Percentiles rank a stretch among this genome's conserved stretches.
phyloP scores from a whole-genome alignment of 2,797 vertebrate genomes.

The Eptatretus atami region DNA sequence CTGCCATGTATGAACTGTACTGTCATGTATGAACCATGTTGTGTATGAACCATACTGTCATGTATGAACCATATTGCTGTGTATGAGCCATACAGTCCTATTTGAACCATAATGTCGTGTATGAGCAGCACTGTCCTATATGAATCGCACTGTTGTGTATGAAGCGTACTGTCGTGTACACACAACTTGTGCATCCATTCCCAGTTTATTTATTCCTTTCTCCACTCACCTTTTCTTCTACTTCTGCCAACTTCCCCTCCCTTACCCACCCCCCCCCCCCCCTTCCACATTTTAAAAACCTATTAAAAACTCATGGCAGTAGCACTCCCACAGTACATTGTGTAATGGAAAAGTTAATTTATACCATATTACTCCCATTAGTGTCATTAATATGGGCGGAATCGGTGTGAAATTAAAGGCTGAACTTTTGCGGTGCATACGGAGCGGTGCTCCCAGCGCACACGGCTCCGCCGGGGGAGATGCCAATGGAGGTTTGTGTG shows the following conservation, averaged over 20 bases:
- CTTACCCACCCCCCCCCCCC: background rate
- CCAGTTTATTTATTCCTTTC: no score
- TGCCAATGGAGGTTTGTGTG: background rate
- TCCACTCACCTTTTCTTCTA: no score
- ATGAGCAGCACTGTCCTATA: no score
- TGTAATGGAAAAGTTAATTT: conserved; percentile 6
- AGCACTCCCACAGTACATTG: conserved; percentile 2
- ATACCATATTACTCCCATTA: conserved; percentile 6
- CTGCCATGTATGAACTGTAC: no score
- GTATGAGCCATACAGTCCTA: no score
- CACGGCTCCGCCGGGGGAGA: background rate
- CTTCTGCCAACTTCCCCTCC: background rate
- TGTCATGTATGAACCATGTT: no score
- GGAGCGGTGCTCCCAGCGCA: background rate
- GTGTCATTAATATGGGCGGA: conserved; percentile 5
- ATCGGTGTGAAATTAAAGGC: conserved; percentile 6
- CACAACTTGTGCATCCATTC: no score
- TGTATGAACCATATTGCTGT: no score
- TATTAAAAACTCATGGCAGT: conserved; percentile 1
- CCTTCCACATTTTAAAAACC: conserved; percentile 2
- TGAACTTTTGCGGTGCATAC: conserved; percentile 4
- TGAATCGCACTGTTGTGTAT: no score
- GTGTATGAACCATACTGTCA: no score
- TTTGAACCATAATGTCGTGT: no score
- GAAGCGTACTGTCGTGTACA: no score